A percentile compares a stretch with the other conserved stretches of the same genome.
Conservation (phyloP, 2,797 vertebrate species). For the Girardinus metallicus region DNA sequence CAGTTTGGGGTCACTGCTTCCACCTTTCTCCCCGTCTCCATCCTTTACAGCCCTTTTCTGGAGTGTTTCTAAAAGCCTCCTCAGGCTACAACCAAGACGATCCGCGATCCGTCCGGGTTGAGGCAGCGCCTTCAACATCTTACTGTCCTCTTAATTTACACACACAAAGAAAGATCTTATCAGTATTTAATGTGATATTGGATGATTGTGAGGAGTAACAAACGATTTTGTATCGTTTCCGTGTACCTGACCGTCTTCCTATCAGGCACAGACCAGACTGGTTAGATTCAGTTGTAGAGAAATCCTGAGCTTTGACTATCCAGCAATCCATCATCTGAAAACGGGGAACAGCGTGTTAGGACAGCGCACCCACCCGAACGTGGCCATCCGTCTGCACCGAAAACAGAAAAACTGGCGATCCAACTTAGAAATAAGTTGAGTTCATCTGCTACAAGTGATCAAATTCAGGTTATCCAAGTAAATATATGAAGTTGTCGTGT, state of each 20-base stretch:
- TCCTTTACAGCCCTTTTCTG: background rate
- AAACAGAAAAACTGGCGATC: too few species aligned
- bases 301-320: background rate
- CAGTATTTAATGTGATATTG: too few species aligned
- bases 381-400: background rate
- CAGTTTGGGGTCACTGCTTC: background rate
- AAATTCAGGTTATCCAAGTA: too few species aligned
- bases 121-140: background rate
- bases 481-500: too few species aligned
- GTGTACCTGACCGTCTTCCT: too few species aligned
- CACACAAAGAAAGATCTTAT: background rate
- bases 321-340: background rate
- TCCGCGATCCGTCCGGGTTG: background rate
- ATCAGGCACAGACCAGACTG: background rate
- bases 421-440: too few species aligned
- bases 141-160: background rate
- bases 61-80: background rate
- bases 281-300: background rate
- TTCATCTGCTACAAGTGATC: too few species aligned
- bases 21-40: background rate
- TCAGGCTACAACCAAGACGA: background rate
- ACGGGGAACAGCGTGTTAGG: background rate
- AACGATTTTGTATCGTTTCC: too few species aligned
- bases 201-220: too few species aligned
- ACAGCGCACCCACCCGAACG: background rate